Percentiles rank a stretch among this genome's conserved stretches.
phyloP scores from a whole-genome alignment of 2,797 vertebrate species.

The Carcharodon carcharias region DNA sequence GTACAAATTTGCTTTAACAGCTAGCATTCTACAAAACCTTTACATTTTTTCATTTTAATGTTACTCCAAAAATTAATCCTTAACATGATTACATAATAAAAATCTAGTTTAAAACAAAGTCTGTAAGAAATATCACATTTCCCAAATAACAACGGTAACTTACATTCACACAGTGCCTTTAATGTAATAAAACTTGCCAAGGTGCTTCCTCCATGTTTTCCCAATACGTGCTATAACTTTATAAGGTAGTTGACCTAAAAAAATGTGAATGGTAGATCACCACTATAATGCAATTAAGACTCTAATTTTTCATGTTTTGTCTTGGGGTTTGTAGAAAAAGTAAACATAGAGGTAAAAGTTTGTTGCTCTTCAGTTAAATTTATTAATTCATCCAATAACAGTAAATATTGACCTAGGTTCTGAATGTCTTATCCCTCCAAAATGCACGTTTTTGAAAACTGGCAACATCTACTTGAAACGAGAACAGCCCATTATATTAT shows the following conservation, averaged over 20 bases:
- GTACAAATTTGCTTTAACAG: neutral
- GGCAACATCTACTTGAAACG: neutral
- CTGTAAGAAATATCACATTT: neutral
- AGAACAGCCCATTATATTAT: neutral
- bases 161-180: neutral
- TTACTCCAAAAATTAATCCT: neutral
- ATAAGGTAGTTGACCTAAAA: neutral
- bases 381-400: neutral
- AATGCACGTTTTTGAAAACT: constrained; percentile 10
- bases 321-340: neutral
- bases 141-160: neutral
- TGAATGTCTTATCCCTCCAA: neutral
- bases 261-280: neutral
- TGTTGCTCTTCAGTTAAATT: neutral
- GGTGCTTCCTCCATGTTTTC: neutral
- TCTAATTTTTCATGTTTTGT: neutral
- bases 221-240: neutral
- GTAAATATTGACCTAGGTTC: neutral
- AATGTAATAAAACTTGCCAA: neutral
- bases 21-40: neutral
- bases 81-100: neutral
- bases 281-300: neutral
- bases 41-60: neutral
- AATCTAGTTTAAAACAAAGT: neutral
- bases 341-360: neutral